Base-by-base conservation (phyloP, 2,113 vertebrate species). In the Hirundichthys speculiger region DNA sequence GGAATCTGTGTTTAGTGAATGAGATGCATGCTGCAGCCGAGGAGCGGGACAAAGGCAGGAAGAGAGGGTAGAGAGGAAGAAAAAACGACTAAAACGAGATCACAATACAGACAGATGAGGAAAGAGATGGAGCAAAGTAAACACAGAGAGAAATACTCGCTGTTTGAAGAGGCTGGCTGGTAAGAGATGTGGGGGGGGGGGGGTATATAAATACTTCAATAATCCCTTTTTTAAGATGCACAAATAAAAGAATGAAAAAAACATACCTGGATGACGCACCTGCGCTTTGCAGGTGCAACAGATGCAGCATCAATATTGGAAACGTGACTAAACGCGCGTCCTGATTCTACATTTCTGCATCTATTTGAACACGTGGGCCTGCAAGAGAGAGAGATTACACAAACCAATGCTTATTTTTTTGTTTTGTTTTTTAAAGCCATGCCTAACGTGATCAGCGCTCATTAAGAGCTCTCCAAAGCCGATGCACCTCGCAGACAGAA, bases 381-480 rank as follows among this genome's bases (percentile, higher is more conserved):
- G 39, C 49, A 49, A 59, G 34, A 54, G 53, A 59, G 34, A 54
- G 38, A 40, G 61, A 62, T 60, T 49, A 65, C 42, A 58, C 61
- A 54, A 57, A 45, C 5, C 13, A 50, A 72, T 53, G 51, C 6
- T 22, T 38, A 13, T 64, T 82, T 75, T 70, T 63, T 1, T 42
- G 1, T 16, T 1, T 16, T 42, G 13, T 16, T 13, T 30, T 47
- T 70, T 50, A 58, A 73, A 60, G 51, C 64, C 77, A 70, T 72
- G 69, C 53, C 83, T 82, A 79, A 86, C 75, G 50, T 64, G 82
- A 89, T 88, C 85, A 89, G 72, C 54, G 11, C 66, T 87, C 65
- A 89, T 86, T 87, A 86, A 69, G 59, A 84, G 78, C 73, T 80
- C 73, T 84, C 76, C 63, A 80, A 80, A 81, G 83, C 76, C 70